Percentiles rank a stretch among this genome's conserved stretches.
Evolutionary conservation across 2,888 invertebrate genomes (phyloP).

Genomic region (Drosophila birchii): DNA sequence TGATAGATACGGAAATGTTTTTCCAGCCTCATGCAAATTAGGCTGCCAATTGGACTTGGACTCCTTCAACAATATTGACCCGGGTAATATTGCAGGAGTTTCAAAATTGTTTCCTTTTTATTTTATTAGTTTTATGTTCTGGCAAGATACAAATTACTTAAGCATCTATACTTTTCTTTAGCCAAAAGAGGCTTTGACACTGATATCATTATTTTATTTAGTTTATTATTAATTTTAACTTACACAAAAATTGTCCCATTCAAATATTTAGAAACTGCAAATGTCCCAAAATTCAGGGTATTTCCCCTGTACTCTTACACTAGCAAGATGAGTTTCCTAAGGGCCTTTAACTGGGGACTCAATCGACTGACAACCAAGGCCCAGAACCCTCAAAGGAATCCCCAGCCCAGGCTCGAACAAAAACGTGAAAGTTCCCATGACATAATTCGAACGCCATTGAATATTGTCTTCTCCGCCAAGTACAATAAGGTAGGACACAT

Average conservation of each 20-base stretch:
- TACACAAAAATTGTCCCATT: background rate
- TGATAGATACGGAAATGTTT: constrained; percentile 51
- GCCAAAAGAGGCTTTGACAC: constrained; percentile 2
- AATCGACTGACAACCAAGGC: background rate
- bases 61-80: background rate
- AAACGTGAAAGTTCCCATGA: background rate
- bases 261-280: background rate
- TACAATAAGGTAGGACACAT: constrained; percentile 57
- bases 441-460: constrained; percentile 81
- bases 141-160: background rate
- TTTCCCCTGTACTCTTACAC: too few relatives aligned
- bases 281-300: background rate
- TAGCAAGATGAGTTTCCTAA: constrained; percentile 7
- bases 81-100: background rate
- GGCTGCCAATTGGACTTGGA: background rate
- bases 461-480: constrained; percentile 25
- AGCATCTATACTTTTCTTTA: background rate
- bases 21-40: constrained; percentile 38
- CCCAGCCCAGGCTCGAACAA: background rate
- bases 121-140: background rate
- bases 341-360: background rate
- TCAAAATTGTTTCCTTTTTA: background rate
- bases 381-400: background rate
- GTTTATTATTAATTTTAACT: background rate
- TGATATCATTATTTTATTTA: background rate